phyloP scores from a whole-genome alignment of 2,888 invertebrate species.

The Heliothis peltigera region DNA sequence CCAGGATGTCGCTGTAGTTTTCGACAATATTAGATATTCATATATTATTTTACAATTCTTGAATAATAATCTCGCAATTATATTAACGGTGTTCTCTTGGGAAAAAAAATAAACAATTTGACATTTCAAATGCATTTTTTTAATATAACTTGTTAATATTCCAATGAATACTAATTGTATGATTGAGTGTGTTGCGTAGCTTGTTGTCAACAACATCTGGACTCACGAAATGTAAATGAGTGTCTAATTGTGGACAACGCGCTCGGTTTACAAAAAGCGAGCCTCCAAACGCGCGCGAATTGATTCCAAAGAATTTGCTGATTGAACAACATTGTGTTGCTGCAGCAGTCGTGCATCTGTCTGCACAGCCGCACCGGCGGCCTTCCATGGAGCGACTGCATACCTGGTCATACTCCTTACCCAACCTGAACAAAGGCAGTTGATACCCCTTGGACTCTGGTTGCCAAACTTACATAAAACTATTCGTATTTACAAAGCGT shows the following conservation, averaged over 20 bases:
- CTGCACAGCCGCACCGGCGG: too few species aligned
- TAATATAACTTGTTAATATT: conserved; percentile 37
- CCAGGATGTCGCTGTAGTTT: background rate
- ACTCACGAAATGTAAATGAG: conserved; percentile 15
- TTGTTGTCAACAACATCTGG: conserved; percentile 23
- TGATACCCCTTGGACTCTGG: too few species aligned
- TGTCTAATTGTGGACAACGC: background rate
- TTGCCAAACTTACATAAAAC: too few species aligned
- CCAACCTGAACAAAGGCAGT: too few species aligned
- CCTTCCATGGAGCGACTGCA: too few species aligned
- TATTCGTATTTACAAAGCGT: too few species aligned
- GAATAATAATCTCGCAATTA: background rate
- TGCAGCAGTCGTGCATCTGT: too few species aligned
- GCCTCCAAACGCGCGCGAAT: background rate
- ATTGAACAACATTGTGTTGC: too few species aligned
- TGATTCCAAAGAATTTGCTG: background rate
- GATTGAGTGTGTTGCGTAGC: conserved; percentile 9
- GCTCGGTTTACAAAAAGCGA: background rate
- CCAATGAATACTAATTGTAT: conserved; percentile 29
- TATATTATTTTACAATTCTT: background rate
- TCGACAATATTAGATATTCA: background rate
- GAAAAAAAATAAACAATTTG: conserved; percentile 11
- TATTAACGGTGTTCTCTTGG: conserved; percentile 10
- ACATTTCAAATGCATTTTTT: conserved; percentile 35
- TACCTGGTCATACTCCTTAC: too few species aligned